A percentile compares a stretch with the other conserved stretches of the same genome.
Conservation (phyloP, 2,797 vertebrate genomes). For the Danionella dracula region DNA sequence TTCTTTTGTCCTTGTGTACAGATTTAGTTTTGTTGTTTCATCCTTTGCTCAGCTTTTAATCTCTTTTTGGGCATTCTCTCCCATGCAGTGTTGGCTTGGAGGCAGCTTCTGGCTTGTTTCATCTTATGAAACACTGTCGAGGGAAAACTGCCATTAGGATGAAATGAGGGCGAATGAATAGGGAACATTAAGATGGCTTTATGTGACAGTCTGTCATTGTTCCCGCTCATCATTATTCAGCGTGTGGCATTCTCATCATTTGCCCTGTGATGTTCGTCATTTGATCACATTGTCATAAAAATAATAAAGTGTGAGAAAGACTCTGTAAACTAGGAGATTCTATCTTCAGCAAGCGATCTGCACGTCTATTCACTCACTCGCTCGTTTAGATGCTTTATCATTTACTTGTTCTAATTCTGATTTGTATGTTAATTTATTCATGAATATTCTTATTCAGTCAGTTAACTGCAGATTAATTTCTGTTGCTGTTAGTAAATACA, state of each 20-base stretch:
- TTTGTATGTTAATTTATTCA: background rate
- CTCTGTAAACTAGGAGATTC: background rate
- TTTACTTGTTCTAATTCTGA: background rate
- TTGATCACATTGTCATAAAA: background rate
- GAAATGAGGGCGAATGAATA: background rate
- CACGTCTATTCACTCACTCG: background rate
- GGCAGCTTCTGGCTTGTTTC: background rate
- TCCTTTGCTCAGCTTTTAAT: background rate
- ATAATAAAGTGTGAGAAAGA: background rate
- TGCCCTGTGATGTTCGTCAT: background rate
- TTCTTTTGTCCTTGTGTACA: background rate
- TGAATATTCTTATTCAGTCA: background rate
- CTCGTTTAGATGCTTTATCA: background rate
- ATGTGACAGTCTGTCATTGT: background rate
- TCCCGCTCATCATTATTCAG: constrained; percentile 4
- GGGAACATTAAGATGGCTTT: constrained; percentile 1
- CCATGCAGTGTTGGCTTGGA: background rate
- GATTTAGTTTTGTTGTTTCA: background rate
- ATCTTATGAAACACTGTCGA: background rate
- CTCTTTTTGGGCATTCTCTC: background rate
- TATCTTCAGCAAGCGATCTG: background rate
- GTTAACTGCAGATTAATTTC: background rate
- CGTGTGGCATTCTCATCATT: background rate
- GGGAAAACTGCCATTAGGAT: background rate
- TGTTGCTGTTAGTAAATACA: background rate